Evolutionary conservation across 2,797 vertebrate genomes (phyloP).

Genomic region (Oreochromis mossambicus): DNA sequence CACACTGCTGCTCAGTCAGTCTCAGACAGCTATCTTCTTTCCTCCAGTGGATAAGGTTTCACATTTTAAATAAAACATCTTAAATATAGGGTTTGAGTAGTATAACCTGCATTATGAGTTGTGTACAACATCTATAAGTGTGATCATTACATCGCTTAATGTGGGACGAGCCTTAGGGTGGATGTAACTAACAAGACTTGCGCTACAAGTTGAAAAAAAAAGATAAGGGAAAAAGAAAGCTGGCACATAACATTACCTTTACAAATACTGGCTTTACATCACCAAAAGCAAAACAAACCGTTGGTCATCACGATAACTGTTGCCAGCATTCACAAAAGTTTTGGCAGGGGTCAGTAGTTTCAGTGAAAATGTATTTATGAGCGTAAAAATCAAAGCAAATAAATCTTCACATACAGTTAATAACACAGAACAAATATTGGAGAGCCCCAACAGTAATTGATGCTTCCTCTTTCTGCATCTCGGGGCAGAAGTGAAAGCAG

Average conservation of each 20-base stretch:
- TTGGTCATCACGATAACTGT: background rate
- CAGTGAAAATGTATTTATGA: background rate
- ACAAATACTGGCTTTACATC: background rate
- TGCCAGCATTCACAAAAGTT: background rate
- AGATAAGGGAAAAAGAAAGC: background rate
- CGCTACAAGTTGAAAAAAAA: background rate
- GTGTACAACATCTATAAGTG: conserved; percentile 14
- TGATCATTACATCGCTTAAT: background rate
- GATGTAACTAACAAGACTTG: background rate
- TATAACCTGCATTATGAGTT: conserved; percentile 10
- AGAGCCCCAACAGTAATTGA: conserved; percentile 7
- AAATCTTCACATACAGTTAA: background rate
- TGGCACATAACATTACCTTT: background rate
- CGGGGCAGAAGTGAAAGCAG: conserved; percentile 76
- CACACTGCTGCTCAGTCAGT: conserved; percentile 19
- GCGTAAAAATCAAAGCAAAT: background rate
- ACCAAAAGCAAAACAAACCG: background rate
- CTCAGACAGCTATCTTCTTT: conserved; percentile 64
- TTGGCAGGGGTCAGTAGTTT: background rate
- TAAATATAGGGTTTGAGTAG: conserved; percentile 65
- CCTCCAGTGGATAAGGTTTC: conserved; percentile 63
- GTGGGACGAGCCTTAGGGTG: background rate
- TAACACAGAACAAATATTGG: background rate
- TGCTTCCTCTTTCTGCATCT: conserved; percentile 63
- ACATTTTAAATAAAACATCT: conserved; percentile 82